Percentiles rank a stretch among this genome's conserved stretches.
Evolutionary conservation across 2,113 vertebrate genomes (phyloP).

Genomic region (Corydoras sp.): DNA sequence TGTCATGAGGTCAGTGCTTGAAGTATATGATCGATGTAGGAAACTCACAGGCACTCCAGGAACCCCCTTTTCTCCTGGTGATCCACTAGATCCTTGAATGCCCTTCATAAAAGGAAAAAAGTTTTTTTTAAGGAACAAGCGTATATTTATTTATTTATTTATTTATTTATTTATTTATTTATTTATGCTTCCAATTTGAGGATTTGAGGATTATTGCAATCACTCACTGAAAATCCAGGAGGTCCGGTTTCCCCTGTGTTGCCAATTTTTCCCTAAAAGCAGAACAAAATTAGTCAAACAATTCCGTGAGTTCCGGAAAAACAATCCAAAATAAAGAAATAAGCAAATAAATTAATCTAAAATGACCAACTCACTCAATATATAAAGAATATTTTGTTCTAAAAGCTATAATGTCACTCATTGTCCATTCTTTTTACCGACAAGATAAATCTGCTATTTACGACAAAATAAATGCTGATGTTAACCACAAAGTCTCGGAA

Average conservation of each 20-base stretch:
- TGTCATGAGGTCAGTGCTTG: no score
- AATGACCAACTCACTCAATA: no score
- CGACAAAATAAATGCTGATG: conserved; percentile 27
- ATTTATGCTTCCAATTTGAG: neutral
- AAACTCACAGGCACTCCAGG: conserved; percentile 79
- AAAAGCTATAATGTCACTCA: neutral
- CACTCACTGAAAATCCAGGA: conserved; percentile 82
- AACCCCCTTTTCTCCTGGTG: conserved; percentile 84
- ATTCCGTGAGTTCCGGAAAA: neutral
- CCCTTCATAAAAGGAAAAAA: conserved; percentile 70
- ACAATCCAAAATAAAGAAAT: no score
- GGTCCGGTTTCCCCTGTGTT: conserved; percentile 76
- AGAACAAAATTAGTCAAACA: conserved; percentile 31
- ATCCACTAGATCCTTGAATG: conserved; percentile 80
- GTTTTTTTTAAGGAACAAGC: no score
- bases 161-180: conserved; percentile 1
- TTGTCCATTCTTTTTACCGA: conserved; percentile 17
- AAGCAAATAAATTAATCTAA: no score
- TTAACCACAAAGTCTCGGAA: conserved; percentile 17
- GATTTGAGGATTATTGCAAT: neutral
- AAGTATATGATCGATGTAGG: conserved; percentile 7
- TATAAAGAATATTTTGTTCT: no score
- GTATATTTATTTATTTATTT: neutral
- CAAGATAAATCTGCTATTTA: conserved; percentile 16
- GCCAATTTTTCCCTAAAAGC: conserved; percentile 78